phyloP scores from a whole-genome alignment of 2,888 invertebrate genomes.

The Thymelicus acteon region DNA sequence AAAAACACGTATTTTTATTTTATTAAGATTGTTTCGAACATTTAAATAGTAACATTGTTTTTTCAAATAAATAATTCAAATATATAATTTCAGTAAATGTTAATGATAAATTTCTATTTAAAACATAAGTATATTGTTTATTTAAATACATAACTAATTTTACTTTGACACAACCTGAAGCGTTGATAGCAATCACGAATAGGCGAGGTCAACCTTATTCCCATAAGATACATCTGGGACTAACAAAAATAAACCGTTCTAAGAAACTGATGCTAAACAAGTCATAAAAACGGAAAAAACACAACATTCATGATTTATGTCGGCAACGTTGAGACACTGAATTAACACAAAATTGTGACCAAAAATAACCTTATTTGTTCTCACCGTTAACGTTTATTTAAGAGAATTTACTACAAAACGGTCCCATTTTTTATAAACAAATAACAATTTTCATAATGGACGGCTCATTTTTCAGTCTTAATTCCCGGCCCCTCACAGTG shows the following conservation, averaged over 20 bases:
- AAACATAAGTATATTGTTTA: too few species aligned
- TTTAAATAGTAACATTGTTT: too few species aligned
- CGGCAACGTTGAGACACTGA: conserved; percentile 11
- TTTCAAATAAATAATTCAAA: too few species aligned
- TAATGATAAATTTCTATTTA: too few species aligned
- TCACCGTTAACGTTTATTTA: conserved; percentile 8
- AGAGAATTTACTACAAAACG: conserved; percentile 31
- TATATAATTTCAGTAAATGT: too few species aligned
- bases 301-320: conserved; percentile 7
- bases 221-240: conserved; percentile 8
- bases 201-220: conserved; percentile 5
- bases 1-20: too few species aligned
- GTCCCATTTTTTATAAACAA: conserved; percentile 62
- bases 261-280: not conserved
- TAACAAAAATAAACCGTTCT: conserved; percentile 4
- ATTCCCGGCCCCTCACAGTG: conserved; percentile 57
- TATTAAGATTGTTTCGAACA: too few species aligned
- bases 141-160: too few species aligned
- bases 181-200: conserved; percentile 14
- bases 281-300: not conserved
- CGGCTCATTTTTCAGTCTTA: conserved; percentile 74
- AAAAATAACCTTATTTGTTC: conserved; percentile 38
- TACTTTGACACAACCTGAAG: conserved; percentile 1
- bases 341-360: conserved; percentile 25
- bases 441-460: conserved; percentile 77